Evolutionary conservation across 1,140 invertebrate genomes (phyloP).

Genomic region (Pentalonia nigronervosa): DNA sequence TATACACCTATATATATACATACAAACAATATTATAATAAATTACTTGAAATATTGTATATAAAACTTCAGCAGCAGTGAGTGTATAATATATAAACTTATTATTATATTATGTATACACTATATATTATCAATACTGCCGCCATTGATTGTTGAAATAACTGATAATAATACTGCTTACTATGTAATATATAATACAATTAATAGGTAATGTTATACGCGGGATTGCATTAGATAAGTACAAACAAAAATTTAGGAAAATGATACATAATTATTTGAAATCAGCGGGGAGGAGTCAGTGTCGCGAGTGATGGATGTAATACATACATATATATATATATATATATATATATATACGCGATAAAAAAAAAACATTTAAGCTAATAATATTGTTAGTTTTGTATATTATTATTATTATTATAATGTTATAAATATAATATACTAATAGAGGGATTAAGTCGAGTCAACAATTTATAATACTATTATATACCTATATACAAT

Average conservation of each 20-base stretch:
- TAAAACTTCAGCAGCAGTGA: background rate
- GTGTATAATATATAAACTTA: background rate
- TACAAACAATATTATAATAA: background rate
- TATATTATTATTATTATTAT: background rate
- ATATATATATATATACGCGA: background rate
- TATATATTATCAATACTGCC: background rate
- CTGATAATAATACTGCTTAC: background rate
- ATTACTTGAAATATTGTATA: too few relatives aligned
- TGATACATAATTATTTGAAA: background rate
- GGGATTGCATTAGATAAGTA: background rate
- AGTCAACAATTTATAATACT: slow-evolving; percentile 7
- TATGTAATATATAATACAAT: background rate
- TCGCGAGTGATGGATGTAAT: background rate
- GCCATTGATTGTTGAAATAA: background rate
- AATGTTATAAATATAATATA: background rate
- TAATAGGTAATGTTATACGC: background rate
- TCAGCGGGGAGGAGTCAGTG: background rate
- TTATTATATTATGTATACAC: background rate
- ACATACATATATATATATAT: too few relatives aligned
- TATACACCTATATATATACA: background rate
- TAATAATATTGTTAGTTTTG: background rate
- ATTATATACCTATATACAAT: slow-evolving; percentile 14
- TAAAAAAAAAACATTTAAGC: background rate
- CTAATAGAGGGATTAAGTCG: background rate
- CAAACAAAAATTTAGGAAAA: background rate